Evolutionary conservation across 2,797 vertebrate species (phyloP).

Genomic region (Xenopus petersii): DNA sequence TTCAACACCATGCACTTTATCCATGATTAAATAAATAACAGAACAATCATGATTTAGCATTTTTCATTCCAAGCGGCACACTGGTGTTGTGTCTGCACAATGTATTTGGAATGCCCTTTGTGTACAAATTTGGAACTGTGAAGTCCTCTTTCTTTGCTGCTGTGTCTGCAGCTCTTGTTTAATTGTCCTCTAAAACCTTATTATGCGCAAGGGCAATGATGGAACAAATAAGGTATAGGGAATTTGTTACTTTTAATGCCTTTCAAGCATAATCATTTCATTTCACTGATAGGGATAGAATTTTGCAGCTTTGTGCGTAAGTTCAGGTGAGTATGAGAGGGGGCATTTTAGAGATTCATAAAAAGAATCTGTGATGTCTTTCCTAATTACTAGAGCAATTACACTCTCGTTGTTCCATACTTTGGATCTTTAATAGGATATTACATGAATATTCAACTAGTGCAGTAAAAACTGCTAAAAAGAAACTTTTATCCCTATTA

Average conservation of each 20-base stretch:
- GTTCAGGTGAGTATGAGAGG: background rate
- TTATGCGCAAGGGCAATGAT: background rate
- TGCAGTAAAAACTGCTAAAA: background rate
- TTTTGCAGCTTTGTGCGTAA: background rate
- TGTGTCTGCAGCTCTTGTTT: background rate
- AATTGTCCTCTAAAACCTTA: constrained; percentile 25
- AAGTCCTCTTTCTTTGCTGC: background rate
- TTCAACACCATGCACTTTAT: constrained; percentile 50
- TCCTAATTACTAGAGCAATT: constrained; percentile 12
- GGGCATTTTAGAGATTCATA: constrained; percentile 15
- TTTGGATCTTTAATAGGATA: constrained; percentile 16
- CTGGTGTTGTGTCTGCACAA: background rate
- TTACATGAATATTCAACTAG: constrained; percentile 26
- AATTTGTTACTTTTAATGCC: constrained; percentile 9
- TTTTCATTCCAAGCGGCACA: background rate
- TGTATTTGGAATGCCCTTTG: background rate
- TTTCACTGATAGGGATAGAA: constrained; percentile 2
- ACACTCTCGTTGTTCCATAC: background rate
- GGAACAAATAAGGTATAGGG: background rate
- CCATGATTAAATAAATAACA: constrained; percentile 61
- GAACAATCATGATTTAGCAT: constrained; percentile 48
- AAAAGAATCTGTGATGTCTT: constrained; percentile 19
- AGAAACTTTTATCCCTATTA: constrained; percentile 1
- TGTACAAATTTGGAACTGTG: background rate
- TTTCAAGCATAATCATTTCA: constrained; percentile 9